phyloP scores from a whole-genome alignment of 2,113 vertebrate species.

The Emydura subglobosa region DNA sequence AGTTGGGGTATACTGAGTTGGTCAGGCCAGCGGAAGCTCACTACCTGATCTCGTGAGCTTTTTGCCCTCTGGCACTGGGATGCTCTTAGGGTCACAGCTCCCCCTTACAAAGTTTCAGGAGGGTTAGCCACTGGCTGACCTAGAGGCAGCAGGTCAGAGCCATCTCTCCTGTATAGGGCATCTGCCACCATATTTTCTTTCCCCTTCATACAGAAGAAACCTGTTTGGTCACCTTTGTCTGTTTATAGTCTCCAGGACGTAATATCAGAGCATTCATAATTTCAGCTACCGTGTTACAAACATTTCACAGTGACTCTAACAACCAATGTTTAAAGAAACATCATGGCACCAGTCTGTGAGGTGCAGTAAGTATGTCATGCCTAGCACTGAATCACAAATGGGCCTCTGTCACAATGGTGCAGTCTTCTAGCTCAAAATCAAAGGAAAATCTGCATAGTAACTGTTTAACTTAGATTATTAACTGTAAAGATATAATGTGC shows the following conservation, averaged over 20 bases:
- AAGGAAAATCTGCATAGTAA: background rate
- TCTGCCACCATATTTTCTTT: no score
- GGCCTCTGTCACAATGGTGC: background rate
- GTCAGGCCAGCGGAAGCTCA: no score
- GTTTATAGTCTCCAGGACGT: background rate
- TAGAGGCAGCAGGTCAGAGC: no score
- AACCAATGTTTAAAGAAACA: background rate
- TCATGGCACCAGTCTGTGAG: background rate
- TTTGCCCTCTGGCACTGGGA: background rate
- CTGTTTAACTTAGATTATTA: constrained; percentile 21
- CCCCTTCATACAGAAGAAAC: no score
- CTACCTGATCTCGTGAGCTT: no score
- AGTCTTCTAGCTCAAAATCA: background rate
- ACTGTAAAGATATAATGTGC: background rate
- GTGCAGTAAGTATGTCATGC: background rate
- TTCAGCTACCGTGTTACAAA: background rate
- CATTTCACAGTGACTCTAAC: background rate
- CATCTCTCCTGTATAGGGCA: no score
- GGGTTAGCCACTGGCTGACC: no score
- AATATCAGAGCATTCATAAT: background rate
- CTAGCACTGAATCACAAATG: background rate
- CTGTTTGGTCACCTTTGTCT: no score
- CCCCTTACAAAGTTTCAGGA: background rate
- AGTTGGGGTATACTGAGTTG: no score
- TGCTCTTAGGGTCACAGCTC: background rate